These are phyloP conservation scores for Herpailurus yagouaroundi DNA, from an alignment of 2,113 vertebrate genomes.

Conservation along the genomic window DNA sequence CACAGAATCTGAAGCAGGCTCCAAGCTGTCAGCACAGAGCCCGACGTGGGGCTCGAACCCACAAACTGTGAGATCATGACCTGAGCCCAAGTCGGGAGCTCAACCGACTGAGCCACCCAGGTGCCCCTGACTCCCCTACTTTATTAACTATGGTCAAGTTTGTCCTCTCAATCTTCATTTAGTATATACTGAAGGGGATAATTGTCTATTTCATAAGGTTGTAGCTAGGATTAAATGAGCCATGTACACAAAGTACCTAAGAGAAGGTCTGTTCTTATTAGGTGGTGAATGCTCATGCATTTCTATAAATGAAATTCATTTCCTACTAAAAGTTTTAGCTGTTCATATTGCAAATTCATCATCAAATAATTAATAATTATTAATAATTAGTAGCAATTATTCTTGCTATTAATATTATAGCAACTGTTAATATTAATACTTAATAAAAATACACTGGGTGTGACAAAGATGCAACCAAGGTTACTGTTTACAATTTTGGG, in stretches of 20 bases:
- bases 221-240: not conserved
- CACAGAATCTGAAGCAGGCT: no score
- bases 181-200: not conserved
- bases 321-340: not conserved
- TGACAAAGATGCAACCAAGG: not conserved
- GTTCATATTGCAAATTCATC: not conserved
- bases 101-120: no score
- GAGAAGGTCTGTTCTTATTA: not conserved
- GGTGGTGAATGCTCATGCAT: not conserved
- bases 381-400: no score
- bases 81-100: no score
- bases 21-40: no score
- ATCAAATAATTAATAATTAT: no score
- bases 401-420: no score
- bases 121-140: not conserved
- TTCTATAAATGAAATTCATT: slow-evolving; percentile 8
- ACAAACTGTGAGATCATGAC: no score
- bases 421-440: not conserved
- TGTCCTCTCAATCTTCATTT: not conserved
- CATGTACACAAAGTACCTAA: not conserved
- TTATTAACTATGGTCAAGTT: not conserved
- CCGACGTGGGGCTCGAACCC: no score
- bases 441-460: not conserved
- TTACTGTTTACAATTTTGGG: not conserved
- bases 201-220: not conserved